phyloP scores from a whole-genome alignment of 2,797 vertebrate genomes.

The Hippopotamyrus pictus region DNA sequence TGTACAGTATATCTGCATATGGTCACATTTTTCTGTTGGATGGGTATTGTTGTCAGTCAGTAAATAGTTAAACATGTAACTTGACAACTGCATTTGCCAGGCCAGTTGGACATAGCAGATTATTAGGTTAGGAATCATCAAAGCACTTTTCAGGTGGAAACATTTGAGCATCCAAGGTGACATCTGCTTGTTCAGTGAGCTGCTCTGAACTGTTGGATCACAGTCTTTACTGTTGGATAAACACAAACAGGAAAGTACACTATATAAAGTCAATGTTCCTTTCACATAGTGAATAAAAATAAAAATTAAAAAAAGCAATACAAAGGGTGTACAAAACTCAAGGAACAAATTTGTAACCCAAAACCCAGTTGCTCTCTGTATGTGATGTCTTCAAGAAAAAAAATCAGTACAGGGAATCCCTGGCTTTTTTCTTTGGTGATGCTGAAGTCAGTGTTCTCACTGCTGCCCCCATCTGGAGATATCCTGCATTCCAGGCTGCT shows the following conservation, averaged over 20 bases:
- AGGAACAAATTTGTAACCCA: slow-evolving; percentile 33
- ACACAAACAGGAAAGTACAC: slow-evolving; percentile 40
- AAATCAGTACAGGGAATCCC: slow-evolving; percentile 20
- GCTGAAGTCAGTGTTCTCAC: slow-evolving; percentile 38
- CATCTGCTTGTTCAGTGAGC: slow-evolving; percentile 52
- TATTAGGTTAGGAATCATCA: slow-evolving; percentile 65
- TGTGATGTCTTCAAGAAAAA: slow-evolving; percentile 26
- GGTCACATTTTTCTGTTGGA: neutral
- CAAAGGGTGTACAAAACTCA: slow-evolving; percentile 37
- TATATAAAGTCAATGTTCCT: slow-evolving; percentile 43
- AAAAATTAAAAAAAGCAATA: slow-evolving; percentile 34
- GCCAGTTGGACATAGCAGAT: slow-evolving; percentile 47
- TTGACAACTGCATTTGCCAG: slow-evolving; percentile 38
- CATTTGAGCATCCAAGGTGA: slow-evolving; percentile 38
- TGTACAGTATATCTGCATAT: neutral
- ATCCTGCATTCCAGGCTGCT: slow-evolving; percentile 35
- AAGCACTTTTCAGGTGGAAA: slow-evolving; percentile 50
- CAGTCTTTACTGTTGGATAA: slow-evolving; percentile 46
- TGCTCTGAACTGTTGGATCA: slow-evolving; percentile 60
- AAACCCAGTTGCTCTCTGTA: slow-evolving; percentile 28
- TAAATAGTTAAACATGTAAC: neutral
- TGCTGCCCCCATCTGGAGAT: slow-evolving; percentile 24
- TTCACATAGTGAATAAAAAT: slow-evolving; percentile 50
- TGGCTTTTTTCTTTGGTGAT: slow-evolving; percentile 27
- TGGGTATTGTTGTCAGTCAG: neutral